Evolutionary conservation across 2,113 vertebrate species (phyloP), one percentile per base, ranked within the genome.

Genomic region (Petromus typicus): DNA sequence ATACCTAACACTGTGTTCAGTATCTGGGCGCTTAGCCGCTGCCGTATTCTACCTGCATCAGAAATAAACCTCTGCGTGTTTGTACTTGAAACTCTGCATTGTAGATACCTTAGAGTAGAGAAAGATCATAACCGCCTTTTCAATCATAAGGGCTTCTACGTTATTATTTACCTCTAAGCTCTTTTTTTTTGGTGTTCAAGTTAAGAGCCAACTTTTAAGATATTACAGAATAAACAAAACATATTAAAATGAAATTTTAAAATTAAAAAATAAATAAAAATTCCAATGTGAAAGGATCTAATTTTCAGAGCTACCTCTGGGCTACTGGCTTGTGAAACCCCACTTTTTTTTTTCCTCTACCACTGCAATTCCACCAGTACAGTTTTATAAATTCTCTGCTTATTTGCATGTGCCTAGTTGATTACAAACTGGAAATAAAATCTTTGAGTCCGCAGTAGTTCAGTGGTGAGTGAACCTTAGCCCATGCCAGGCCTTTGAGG

Each of bases 171-270:
- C 86, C 73, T 93, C 45, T 56, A 84, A 84, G 25, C 20, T 51
- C 9, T 63, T 86, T 82, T 63, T 86, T 82, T 48, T 25, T 78
- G 89, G 3, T 61, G 23, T 51, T 34, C 66, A 2, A 23, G 17
- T 90, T 32, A 64, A 86, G 56, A 93, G 23, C 78, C 93, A 83
- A 92, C n/a, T 78, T 59, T 63, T 7, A 88, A 92, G 76, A 73
- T 32, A 51, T 67, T 83, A 57, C 14, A 81, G 48, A 91, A 66
- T 84, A 89, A 71, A 66, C 79, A 92, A 95, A 7, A 75, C 37
- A 79, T 40, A 51, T 51, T 51, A 51, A 51, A 51, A 51, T 51
- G 10, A 51, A 51, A 51, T 51, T 51, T 51, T 51, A 51, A 51
- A 51, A 51, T 7, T 51, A 51, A 51, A 51, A 51, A 51, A 51